Percentiles rank a stretch among this genome's conserved stretches.
phyloP scores from a whole-genome alignment of 2,113 vertebrate species.

The Oreochromis tanganicae region DNA sequence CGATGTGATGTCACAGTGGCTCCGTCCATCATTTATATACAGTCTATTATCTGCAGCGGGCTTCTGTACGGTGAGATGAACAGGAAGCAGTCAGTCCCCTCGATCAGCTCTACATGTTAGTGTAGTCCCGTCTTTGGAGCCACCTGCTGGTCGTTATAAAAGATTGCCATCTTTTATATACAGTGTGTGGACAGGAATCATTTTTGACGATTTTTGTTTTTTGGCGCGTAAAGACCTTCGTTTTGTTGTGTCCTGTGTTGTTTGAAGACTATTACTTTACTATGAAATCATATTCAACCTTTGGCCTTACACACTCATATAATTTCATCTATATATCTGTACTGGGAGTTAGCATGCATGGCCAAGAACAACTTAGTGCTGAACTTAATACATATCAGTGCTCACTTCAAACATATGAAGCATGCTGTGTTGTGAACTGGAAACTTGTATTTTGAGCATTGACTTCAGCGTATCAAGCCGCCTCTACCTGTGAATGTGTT shows the following conservation, averaged over 20 bases:
- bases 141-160: not conserved
- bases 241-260: not conserved
- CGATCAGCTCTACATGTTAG: rapidly evolving
- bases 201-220: rapidly evolving
- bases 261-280: not conserved
- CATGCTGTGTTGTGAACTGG: not conserved
- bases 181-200: not conserved
- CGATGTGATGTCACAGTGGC: not conserved
- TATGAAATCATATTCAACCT: not conserved
- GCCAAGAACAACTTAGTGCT: not conserved
- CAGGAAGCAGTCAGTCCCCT: not conserved
- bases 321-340: not conserved
- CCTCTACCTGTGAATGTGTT: not conserved
- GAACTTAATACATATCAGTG: not conserved
- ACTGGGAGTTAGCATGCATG: not conserved
- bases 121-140: not conserved
- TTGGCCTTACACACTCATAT: not conserved
- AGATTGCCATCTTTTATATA: not conserved
- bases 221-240: not conserved
- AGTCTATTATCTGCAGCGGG: not conserved
- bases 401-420: not conserved
- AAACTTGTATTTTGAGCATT: not conserved
- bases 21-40: not conserved
- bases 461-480: not conserved
- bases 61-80: not conserved